Evolutionary conservation across 1,140 invertebrate genomes (phyloP), one percentile per base, ranked within the genome.

Genomic region (Paraescarpia echinospica): DNA sequence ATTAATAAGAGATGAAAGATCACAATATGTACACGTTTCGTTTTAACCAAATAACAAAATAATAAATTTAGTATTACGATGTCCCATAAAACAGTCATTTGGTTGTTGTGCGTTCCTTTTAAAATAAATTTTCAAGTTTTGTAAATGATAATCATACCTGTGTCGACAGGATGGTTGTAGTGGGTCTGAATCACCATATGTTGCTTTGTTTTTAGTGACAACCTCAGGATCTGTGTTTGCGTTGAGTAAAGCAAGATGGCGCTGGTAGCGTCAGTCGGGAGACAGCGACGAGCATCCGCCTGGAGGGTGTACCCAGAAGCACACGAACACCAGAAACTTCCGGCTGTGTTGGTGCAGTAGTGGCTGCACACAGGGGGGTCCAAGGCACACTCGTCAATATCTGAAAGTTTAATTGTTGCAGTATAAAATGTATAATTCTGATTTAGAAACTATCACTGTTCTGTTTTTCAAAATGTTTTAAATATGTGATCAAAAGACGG

Each of bases 261-360:
- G 59, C 59, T 77, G 27, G 12, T 77, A 77, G 59, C 59, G 27
- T 77, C 59, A 0, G 22, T 77, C 8, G 59, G 59, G 27, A 97
- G 97, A 95, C 98, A 98, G 1, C 97, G 98, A 94, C 96, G 97
- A 59, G 96, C 96, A 95, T 98, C 97, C 88, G 97, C 96, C 0
- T 97, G 94, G 14, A 98, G 95, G 4, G 97, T 97, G 95, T 97
- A 99, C 33, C 99, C 99, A n/a, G 98, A 97, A 93, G 98, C 98
- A 96, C 99, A 99, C 94, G 98, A 97, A 95, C 99, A 99, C 0
- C 97, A 97, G 95, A 97, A 99, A 0, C 97, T 98, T 31, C 96
- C 95, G 0, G 96, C 94, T 6, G 97, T 94, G 91, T 96, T 97
- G 95, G 98, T 98, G 91, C 96, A 96, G 93, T 94, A 94, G 91